These are phyloP conservation scores for Balanococcus diminutus DNA, from an alignment of 2,888 invertebrate genomes.

Conservation along the genomic window DNA sequence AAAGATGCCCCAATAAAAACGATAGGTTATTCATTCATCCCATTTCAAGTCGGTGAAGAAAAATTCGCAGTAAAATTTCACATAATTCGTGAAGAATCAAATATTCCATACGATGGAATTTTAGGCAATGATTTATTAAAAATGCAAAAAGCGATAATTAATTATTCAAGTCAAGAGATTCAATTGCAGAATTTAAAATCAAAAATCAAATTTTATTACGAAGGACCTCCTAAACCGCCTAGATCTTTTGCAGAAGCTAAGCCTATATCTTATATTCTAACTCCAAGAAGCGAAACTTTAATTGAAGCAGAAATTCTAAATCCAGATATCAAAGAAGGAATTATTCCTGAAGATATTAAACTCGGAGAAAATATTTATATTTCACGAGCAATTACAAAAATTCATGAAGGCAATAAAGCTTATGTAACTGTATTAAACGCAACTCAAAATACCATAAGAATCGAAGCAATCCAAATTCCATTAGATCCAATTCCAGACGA, in stretches of 20 bases:
- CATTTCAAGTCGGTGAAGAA: background rate
- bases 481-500: too few species aligned
- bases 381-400: background rate
- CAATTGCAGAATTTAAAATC: too few species aligned
- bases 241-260: too few species aligned
- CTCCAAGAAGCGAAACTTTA: background rate
- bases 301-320: background rate
- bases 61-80: background rate
- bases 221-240: too few species aligned
- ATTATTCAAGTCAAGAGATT: background rate
- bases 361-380: background rate
- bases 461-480: too few species aligned
- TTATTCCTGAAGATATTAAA: background rate
- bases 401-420: background rate
- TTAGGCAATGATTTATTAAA: conserved; percentile 29
- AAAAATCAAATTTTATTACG: too few species aligned
- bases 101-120: conserved; percentile 26
- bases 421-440: too few species aligned
- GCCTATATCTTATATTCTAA: background rate
- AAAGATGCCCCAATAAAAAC: background rate
- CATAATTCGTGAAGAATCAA: background rate
- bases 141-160: background rate
- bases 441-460: too few species aligned
- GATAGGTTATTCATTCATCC: background rate
- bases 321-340: background rate